Evolutionary conservation across 2,888 invertebrate species (phyloP), one percentile per base, ranked within the genome.

Genomic region (Phorcus lineatus): DNA sequence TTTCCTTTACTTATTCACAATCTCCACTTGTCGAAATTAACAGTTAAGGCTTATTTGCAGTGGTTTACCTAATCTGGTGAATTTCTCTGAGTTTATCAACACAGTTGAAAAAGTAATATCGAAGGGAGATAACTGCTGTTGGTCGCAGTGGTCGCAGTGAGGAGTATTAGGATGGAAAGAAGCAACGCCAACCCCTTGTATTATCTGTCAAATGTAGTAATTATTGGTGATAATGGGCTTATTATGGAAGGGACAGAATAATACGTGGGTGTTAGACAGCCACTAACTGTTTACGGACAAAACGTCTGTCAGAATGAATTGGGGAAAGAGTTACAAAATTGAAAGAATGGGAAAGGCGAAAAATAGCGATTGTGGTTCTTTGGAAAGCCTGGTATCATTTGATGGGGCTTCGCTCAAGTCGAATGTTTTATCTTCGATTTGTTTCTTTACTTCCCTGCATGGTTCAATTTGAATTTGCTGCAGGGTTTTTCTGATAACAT

Each of bases 161-260:
- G 57, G 13, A 3, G 19, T n/a, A 19, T 57, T 57, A 11, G 13
- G 57, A 57, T 4, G 57, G 22, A 57, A 57, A 57, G 57, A n/a
- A 24, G 19, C 22, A 7, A 19, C 57, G 22, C 57, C 57, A 22
- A 9, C n/a, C 19, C 57, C 57, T 57, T 36, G 31, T 70, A 70
- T 70, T 70, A 70, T 70, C 70, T 36, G 70, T 19, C 36, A 70
- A 70, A 70, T 70, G n/a, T 70, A 40, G 70, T 70, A 36, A 70
- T 70, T 70, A 70, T 70, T 31, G 40, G 70, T n/a, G 70, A 70
- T 70, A 70, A 70, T 70, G 36, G 70, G 36, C 36, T 70, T 22
- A 70, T 70, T 70, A 70, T 70, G 3, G 70, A n/a, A n/a, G 4
- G 57, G 19, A 24, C 40, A n/a, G 70, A 70, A 70, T 70, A 70